Evolutionary conservation across 2,888 invertebrate species (phyloP), one percentile per base, ranked within the genome.

Genomic region (Harpalus rubripes): DNA sequence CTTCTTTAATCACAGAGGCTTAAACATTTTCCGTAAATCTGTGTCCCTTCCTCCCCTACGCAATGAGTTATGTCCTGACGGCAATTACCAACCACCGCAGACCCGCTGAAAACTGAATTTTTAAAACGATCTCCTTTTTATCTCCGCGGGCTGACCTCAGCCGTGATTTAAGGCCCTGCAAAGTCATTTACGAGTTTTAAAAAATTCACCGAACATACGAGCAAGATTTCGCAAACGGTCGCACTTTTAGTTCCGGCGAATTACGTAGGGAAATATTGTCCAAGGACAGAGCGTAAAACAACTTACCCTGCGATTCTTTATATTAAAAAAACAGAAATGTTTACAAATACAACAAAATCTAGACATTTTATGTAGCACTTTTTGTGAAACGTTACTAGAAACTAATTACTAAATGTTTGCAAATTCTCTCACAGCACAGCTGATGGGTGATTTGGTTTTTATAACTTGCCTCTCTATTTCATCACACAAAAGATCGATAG

Each of bases 181-280:
- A 84, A 84, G 78, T 84, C 84, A 84, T 84, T 84, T 84, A 84
- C 78, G 84, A 78, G 76, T 84, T 84, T 84, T 84, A 78, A 84
- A 81, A 84, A 78, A 84, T 84, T 84, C 65, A 84, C 84, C 63
- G 83, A 83, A 76, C 83, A 83, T 74, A 82, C 82, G 82, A 82
- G 82, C 68, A 83, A 83, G 83, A 83, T 83, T 83, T 83, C 44
- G 83, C 83, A 83, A 83, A 83, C 83, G 74, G 83, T 61, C 59
- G 83, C 83, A 83, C 83, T 83, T 81, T 83, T 83, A 76, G 83
- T 83, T 83, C 72, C 83, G 83, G 18, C 76, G 61, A 83, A 83
- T 83, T 83, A 83, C 83, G 83, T 74, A 72, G 61, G 83, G 74
- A 83, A 83, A 83, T 83, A 83, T 83, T 83, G 83, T 74, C 44